phyloP scores from a whole-genome alignment of 2,888 invertebrate species.

The Polietes domitor region DNA sequence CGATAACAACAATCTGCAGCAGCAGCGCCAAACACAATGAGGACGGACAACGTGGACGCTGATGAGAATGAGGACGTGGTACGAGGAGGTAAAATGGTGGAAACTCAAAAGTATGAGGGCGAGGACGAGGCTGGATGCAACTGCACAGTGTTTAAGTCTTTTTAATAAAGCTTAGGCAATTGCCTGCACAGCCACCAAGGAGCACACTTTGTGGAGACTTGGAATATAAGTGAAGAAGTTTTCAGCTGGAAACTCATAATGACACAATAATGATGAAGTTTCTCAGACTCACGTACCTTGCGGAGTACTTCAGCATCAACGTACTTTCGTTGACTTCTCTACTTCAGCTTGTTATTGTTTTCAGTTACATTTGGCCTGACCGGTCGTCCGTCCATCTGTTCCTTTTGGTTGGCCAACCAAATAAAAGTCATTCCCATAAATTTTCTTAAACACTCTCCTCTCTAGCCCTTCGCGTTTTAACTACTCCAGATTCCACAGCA shows the following conservation, averaged over 20 bases:
- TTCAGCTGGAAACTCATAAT: constrained; percentile 44
- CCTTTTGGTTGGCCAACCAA: background rate
- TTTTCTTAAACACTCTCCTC: constrained; percentile 29
- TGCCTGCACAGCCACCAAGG: constrained; percentile 64
- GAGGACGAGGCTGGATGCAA: constrained; percentile 12
- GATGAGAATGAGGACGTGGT: constrained; percentile 13
- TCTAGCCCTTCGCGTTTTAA: constrained; percentile 20
- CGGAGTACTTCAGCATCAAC: constrained; percentile 11
- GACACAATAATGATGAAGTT: background rate
- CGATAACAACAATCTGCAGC: constrained; percentile 23
- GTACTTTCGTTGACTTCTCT: constrained; percentile 8
- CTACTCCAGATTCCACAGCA: constrained; percentile 9
- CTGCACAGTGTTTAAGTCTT: constrained; percentile 64
- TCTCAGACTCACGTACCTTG: background rate
- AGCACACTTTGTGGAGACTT: constrained; percentile 5
- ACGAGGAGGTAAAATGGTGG: background rate
- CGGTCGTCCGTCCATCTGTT: constrained; percentile 24
- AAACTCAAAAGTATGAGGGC: constrained; percentile 64
- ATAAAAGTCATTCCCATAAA: constrained; percentile 51
- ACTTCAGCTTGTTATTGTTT: background rate
- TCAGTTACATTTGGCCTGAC: background rate
- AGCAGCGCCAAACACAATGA: constrained; percentile 65
- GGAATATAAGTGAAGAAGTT: constrained; percentile 16
- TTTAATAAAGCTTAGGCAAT: constrained; percentile 72
- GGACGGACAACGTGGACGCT: constrained; percentile 69